Base-by-base conservation (phyloP, 2,888 invertebrate genomes). In the Tinea semifulvella region DNA sequence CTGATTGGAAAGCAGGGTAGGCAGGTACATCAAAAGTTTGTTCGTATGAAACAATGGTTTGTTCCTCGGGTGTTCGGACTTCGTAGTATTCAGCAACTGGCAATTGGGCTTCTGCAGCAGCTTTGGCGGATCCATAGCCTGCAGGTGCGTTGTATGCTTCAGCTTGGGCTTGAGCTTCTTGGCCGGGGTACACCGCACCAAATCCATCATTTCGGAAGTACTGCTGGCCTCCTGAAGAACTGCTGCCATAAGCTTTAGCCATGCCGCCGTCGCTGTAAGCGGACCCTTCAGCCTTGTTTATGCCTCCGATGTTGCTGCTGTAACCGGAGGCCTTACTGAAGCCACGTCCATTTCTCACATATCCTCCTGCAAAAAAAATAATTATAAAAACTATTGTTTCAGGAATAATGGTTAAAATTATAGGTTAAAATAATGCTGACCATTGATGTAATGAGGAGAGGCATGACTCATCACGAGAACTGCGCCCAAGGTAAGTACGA, bases 321-420 rank as follows among this genome's bases (percentile, higher is more conserved):
- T 58, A 60, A 11, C 65, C 74, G 42, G 68, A 59, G 16, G 72
- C 67, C 14, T 60, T 49, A 18, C 71, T 60, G 52, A 61, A 70
- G 45, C 63, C 58, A 10, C 77, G 75, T 55, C 67, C 68, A 54
- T 68, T 64, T 58, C 77, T 77, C 60, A 57, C 63, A 26, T 61
- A 16, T 31, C 61, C 56, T 56, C 64, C 75, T 76, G 56, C 1
- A 44, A 50, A 31, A 11, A 28, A 53, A 49, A 18, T 38, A 38
- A 18, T 3, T 17, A 38, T 6, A 39, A 48, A 11, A 6, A 8
- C n/a, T 20, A 11, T 20, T n/a, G n/a, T n/a, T n/a, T n/a, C n/a
- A n/a, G n/a, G n/a, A n/a, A n/a, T n/a, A n/a, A n/a, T n/a, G n/a
- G n/a, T n/a, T n/a, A n/a, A n/a, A 2, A 11, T 13, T 7, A 13